Evolutionary conservation across 2,888 invertebrate genomes (phyloP).

Genomic region (Orthonychiurus folsomi): DNA sequence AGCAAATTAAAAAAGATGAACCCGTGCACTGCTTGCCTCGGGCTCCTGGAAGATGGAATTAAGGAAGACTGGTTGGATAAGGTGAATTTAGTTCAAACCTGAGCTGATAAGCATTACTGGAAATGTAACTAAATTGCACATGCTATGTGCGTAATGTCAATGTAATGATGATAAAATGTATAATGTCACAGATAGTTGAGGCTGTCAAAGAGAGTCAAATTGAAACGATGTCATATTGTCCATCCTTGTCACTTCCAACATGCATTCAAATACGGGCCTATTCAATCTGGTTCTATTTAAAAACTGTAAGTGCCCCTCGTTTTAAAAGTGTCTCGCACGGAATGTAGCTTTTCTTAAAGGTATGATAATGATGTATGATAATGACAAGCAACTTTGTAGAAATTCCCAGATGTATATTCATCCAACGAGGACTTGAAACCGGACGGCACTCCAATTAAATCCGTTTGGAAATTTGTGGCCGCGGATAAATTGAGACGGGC

Average conservation of each 20-base stretch:
- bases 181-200: constrained; percentile 39
- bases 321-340: no score
- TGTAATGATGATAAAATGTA: constrained; percentile 8
- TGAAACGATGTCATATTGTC: constrained; percentile 57
- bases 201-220: constrained; percentile 47
- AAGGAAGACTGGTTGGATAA: constrained; percentile 50
- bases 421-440: constrained; percentile 38
- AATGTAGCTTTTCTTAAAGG: no score
- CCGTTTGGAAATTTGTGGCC: constrained; percentile 68
- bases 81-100: constrained; percentile 41
- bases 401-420: constrained; percentile 50
- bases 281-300: constrained; percentile 54
- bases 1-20: no score
- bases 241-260: constrained; percentile 63
- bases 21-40: constrained; percentile 62
- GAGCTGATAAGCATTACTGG: background rate
- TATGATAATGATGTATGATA: background rate
- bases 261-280: constrained; percentile 58
- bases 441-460: constrained; percentile 53
- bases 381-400: constrained; percentile 40
- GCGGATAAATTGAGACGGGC: constrained; percentile 52
- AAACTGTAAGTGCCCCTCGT: constrained; percentile 29
- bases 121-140: constrained; percentile 9
- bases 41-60: constrained; percentile 56
- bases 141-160: no score